Evolutionary conservation across 2,888 invertebrate genomes (phyloP), one percentile per base, ranked within the genome.

Genomic region (Apeira syringaria): DNA sequence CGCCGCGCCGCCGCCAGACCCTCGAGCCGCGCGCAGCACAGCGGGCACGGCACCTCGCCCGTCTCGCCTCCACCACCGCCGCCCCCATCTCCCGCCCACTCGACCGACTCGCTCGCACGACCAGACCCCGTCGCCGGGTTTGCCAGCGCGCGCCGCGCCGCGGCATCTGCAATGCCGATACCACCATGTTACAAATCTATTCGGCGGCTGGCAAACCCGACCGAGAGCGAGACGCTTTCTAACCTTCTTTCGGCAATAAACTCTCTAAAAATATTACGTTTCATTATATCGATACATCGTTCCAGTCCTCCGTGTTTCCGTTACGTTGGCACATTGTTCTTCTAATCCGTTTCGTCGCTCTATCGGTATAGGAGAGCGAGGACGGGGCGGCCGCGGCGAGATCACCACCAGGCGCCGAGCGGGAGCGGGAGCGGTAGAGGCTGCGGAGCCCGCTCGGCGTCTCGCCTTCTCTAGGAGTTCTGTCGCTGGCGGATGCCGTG

Each of bases 401-500:
- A 10, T 66, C 62, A 67, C 72, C 73, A 68, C 67, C 69, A 66
- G 59, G 65, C 61, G 68, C 62, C 64, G 65, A 62, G 71, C 64
- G 69, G 63, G 54, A 64, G 58, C 47, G 48, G 64, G 50, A n/a
- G 63, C 62, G 53, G n/a, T n/a, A n/a, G n/a, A n/a, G 68, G 58
- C 43, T 47, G 64, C 53, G 67, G 60, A 56, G 63, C 58, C 38
- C 68, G 75, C 77, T 71, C 79, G 71, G 68, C 77, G 61, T 66
- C 71, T 53, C 80, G 80, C 79, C 84, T 69, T 64, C 84, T 82
- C 88, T 90, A 90, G 73, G 90, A 89, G 80, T 83, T 91, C 74
- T 92, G 92, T 49, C 93, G 91, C 81, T 94, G 94, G 61, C 94
- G 92, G 64, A 94, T 94, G 62, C 94, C 94, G 83, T 94, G 94